Conservation (phyloP, 92 coral and sea anemone species). For the Isaurus tuberculatus region DNA sequence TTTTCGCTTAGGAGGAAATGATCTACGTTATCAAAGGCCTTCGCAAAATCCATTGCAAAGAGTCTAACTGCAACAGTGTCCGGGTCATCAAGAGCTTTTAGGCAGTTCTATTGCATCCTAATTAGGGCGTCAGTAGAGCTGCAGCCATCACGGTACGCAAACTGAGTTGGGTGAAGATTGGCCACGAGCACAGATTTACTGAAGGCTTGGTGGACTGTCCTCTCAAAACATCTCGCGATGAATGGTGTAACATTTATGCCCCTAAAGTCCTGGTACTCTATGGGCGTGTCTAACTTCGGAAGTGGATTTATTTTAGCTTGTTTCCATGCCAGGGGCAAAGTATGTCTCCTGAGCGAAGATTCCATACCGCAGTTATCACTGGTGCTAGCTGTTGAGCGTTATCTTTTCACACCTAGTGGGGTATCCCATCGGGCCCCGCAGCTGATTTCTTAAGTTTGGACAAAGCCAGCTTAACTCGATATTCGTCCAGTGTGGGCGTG, state of each 20-base stretch:
- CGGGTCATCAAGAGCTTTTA: slow-evolving; percentile 49
- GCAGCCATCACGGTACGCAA: slow-evolving; percentile 33
- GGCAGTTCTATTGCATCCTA: slow-evolving; percentile 18
- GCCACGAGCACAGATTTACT: slow-evolving; percentile 6
- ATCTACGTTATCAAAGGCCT: too few species aligned
- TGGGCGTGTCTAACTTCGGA: slow-evolving; percentile 51
- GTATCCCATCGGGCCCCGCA: slow-evolving; percentile 1
- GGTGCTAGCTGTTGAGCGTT: slow-evolving; percentile 47
- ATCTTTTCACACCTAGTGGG: slow-evolving; percentile 24
- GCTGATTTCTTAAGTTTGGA: background rate
- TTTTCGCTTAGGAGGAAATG: too few species aligned
- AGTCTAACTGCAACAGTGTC: too few species aligned
- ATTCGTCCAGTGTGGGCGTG: slow-evolving; percentile 14
- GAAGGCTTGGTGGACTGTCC: slow-evolving; percentile 37
- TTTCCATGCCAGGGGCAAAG: slow-evolving; percentile 18
- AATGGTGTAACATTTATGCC: slow-evolving; percentile 59
- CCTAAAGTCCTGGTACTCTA: slow-evolving; percentile 56
- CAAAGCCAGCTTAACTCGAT: slow-evolving; percentile 7
- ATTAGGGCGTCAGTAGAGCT: slow-evolving; percentile 25
- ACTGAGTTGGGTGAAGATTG: slow-evolving; percentile 21
- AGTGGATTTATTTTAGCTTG: slow-evolving; percentile 60
- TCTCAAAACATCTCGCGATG: too few species aligned
- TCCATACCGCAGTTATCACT: slow-evolving; percentile 50
- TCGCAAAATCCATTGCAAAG: too few species aligned
- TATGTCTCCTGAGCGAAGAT: slow-evolving; percentile 31